Evolutionary conservation across 2,113 vertebrate genomes (phyloP).

Genomic region (Elgaria multicarinata): DNA sequence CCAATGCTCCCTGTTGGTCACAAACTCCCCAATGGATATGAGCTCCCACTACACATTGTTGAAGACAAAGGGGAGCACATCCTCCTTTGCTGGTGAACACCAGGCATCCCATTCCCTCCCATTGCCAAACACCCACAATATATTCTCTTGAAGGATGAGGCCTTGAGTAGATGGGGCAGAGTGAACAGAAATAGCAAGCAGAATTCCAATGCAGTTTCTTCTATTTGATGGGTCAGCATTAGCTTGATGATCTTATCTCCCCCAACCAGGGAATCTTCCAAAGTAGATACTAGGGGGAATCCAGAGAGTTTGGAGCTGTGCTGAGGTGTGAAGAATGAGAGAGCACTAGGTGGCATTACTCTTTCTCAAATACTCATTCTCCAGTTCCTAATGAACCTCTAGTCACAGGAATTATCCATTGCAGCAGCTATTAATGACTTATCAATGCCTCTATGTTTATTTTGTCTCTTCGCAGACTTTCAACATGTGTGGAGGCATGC

Average conservation of each 20-base stretch:
- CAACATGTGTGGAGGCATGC: not conserved
- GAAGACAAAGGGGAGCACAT: not conserved
- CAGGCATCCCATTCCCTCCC: not conserved
- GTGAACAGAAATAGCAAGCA: not conserved
- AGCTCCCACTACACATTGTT: not conserved
- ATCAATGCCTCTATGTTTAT: not conserved
- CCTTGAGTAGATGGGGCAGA: not conserved
- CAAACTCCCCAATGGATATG: not conserved
- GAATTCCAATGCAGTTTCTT: not conserved
- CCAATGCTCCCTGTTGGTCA: not conserved
- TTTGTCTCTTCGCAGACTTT: not conserved
- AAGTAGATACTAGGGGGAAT: not conserved
- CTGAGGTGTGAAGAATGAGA: not conserved
- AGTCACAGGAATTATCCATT: not conserved
- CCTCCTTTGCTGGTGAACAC: not conserved
- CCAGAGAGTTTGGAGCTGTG: not conserved
- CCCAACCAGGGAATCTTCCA: not conserved
- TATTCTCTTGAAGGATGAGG: not conserved
- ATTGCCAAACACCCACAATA: not conserved
- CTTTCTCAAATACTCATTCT: not conserved
- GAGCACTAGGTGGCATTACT: not conserved
- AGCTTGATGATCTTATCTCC: not conserved
- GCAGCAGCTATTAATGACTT: not conserved
- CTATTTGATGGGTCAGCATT: not conserved
- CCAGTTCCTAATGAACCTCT: not conserved